These are phyloP conservation scores for Laodelphax striatellus DNA, from an alignment of 1,140 invertebrate species.

Conservation along the genomic window DNA sequence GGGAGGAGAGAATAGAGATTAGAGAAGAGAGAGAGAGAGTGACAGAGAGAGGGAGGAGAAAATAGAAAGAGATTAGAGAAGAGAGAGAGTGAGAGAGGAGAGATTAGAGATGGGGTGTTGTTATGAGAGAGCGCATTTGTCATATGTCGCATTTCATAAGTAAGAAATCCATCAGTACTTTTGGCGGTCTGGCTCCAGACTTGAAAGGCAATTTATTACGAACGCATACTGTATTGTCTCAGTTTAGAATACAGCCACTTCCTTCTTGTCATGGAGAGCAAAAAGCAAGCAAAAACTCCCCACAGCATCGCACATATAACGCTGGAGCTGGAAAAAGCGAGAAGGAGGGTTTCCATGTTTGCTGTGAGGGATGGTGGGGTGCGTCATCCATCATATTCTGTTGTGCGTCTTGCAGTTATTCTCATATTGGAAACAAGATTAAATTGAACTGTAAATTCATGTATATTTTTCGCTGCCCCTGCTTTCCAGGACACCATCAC, in stretches of 20 bases:
- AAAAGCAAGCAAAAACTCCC: background rate
- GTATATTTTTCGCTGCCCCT: too few relatives aligned
- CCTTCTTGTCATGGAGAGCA: background rate
- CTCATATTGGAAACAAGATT: too few relatives aligned
- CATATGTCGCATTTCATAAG: constrained; percentile 18
- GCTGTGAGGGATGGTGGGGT: background rate
- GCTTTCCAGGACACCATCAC: too few relatives aligned
- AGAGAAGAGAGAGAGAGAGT: constrained; percentile 19
- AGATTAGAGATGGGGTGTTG: too few relatives aligned
- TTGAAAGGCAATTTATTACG: background rate
- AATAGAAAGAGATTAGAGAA: constrained; percentile 14
- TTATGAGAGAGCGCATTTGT: constrained; percentile 25
- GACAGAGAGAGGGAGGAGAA: background rate
- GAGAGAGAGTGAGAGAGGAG: constrained; percentile 13
- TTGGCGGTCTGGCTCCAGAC: background rate
- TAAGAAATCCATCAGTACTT: constrained; percentile 19
- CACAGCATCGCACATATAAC: background rate
- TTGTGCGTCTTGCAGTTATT: too few relatives aligned
- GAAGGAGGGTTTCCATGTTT: background rate
- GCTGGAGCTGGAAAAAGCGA: background rate
- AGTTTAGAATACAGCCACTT: background rate
- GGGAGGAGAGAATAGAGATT: constrained; percentile 15
- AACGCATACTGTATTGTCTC: background rate
- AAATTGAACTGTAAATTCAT: too few relatives aligned
- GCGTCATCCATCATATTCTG: too few relatives aligned